Evolutionary conservation across 2,113 vertebrate genomes (phyloP).

Genomic region (Casuarius casuarius): DNA sequence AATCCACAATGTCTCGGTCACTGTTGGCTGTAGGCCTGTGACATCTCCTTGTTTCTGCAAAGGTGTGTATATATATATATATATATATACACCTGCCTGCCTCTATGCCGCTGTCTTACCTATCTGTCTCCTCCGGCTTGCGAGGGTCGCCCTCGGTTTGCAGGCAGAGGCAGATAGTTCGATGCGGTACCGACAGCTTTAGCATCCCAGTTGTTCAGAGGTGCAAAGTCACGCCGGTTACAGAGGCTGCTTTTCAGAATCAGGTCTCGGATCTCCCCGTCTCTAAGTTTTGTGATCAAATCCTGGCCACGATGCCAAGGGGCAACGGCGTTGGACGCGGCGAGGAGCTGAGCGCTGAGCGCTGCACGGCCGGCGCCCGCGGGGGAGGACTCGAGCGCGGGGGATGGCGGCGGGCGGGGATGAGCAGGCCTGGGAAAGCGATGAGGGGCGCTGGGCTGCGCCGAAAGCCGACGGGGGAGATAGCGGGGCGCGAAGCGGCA

Average conservation of each 20-base stretch:
- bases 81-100: neutral
- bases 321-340: neutral
- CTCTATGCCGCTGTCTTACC: neutral
- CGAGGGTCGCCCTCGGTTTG: neutral
- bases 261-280: neutral
- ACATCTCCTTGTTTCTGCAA: rapidly evolving
- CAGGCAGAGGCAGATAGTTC: neutral
- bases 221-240: neutral
- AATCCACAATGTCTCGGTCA: rapidly evolving
- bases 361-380: neutral
- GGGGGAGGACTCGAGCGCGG: neutral
- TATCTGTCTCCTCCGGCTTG: no score
- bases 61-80: no score
- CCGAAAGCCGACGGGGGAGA: neutral
- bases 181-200: neutral
- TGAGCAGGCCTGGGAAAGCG: neutral
- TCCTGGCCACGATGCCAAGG: no score
- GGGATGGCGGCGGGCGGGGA: no score
- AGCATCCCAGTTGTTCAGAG: rapidly evolving
- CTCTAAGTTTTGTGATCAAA: neutral
- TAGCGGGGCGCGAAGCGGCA: neutral
- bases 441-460: neutral
- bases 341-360: neutral
- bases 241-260: neutral
- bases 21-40: rapidly evolving